phyloP scores from a whole-genome alignment of 2,797 vertebrate species.

The Neopelma chrysocephalum region DNA sequence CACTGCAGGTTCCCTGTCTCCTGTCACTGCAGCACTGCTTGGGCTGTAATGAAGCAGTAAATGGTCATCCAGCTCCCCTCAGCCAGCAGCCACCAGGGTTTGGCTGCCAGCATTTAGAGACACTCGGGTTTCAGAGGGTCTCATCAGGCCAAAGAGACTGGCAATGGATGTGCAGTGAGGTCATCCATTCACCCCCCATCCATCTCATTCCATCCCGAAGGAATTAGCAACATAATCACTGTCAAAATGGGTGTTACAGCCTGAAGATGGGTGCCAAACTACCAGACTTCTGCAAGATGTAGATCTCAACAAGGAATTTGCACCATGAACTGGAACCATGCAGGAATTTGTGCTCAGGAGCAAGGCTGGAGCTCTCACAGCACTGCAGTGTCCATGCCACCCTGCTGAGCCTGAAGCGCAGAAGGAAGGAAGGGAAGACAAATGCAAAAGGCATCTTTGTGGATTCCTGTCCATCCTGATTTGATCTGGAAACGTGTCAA shows the following conservation, averaged over 20 bases:
- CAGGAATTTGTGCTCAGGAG: background rate
- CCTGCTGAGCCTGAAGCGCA: background rate
- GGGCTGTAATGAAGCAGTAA: background rate
- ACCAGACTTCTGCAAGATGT: background rate
- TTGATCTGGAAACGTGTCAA: background rate
- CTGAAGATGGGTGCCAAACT: background rate
- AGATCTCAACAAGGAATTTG: background rate
- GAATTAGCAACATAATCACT: background rate
- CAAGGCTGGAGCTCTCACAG: background rate
- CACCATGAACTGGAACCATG: background rate
- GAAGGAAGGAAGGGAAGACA: background rate
- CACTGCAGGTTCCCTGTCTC: background rate
- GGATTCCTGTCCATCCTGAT: background rate
- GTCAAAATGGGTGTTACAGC: background rate
- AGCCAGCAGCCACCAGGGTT: background rate
- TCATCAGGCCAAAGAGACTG: background rate
- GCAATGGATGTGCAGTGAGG: background rate
- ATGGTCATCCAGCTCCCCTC: background rate
- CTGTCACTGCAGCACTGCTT: background rate
- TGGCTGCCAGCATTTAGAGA: background rate
- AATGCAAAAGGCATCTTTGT: background rate
- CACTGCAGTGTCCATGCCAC: background rate
- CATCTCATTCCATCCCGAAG: background rate
- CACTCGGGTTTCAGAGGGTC: background rate
- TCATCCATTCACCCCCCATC: background rate